Percentiles rank a stretch among this genome's conserved stretches.
Conservation (phyloP, 2,888 invertebrate species). For the Lasius platythorax region DNA sequence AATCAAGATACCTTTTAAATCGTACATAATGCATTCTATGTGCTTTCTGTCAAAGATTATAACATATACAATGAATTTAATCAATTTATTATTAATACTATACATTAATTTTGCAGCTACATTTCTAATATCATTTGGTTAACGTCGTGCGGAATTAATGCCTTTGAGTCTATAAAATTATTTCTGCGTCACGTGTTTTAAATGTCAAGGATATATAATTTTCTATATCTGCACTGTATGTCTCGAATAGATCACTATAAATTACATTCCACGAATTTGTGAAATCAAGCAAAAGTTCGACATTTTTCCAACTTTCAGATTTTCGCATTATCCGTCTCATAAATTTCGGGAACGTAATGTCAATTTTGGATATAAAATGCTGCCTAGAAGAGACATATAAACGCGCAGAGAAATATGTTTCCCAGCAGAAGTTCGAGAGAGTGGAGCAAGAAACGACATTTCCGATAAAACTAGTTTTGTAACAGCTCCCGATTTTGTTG, state of each 20-base stretch:
- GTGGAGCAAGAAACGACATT: constrained; percentile 42
- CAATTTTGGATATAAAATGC: constrained; percentile 46
- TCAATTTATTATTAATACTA: background rate
- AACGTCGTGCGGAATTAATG: background rate
- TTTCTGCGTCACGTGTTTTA: background rate
- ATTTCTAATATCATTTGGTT: background rate
- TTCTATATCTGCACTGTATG: background rate
- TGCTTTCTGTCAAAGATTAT: background rate
- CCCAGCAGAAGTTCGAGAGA: constrained; percentile 45
- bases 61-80: background rate
- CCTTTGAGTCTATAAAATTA: background rate
- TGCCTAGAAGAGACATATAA: constrained; percentile 25
- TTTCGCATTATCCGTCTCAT: constrained; percentile 35
- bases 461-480: constrained; percentile 50
- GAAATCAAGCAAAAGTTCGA: constrained; percentile 32
- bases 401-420: constrained; percentile 50
- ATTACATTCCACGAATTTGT: constrained; percentile 21
- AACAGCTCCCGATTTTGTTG: constrained; percentile 46
- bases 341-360: constrained; percentile 47
- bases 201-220: constrained; percentile 15
- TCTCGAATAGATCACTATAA: constrained; percentile 9
- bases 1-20: background rate
- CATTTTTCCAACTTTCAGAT: constrained; percentile 31
- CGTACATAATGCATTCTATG: background rate
- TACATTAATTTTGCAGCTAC: background rate